Evolutionary conservation across 2,888 invertebrate species (phyloP).

Genomic region (Ennomos quercinarius): DNA sequence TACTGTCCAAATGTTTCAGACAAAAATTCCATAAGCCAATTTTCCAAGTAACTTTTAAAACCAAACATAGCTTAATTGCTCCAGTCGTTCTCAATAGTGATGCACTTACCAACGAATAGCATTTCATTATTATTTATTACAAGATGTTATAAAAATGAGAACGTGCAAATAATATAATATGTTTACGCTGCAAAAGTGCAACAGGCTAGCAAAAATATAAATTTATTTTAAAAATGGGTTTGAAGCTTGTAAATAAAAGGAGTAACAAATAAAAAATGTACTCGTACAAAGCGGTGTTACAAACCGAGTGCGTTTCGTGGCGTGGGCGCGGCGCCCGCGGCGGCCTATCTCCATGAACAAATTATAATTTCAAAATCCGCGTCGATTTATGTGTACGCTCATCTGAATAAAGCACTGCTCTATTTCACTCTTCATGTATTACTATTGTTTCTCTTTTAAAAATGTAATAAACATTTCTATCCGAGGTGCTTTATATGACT

Average conservation of each 20-base stretch:
- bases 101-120: no score
- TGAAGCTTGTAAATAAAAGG: slow-evolving; percentile 19
- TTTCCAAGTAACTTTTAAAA: no score
- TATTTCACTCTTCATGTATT: slow-evolving; percentile 65
- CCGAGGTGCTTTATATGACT: slow-evolving; percentile 16
- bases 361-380: slow-evolving; percentile 84
- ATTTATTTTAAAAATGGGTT: slow-evolving; percentile 30
- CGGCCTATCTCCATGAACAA: slow-evolving; percentile 78
- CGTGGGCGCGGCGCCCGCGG: slow-evolving; percentile 78
- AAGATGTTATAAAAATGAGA: no score
- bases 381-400: slow-evolving; percentile 82
- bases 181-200: slow-evolving; percentile 2
- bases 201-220: slow-evolving; percentile 13
- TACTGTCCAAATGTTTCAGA: no score
- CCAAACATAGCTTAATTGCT: no score
- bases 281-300: slow-evolving; percentile 33
- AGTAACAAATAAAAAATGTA: slow-evolving; percentile 27
- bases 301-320: slow-evolving; percentile 33
- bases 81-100: no score
- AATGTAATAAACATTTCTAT: slow-evolving; percentile 33
- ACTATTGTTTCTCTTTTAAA: slow-evolving; percentile 58
- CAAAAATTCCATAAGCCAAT: no score
- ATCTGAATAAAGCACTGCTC: slow-evolving; percentile 77
- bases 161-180: neutral
- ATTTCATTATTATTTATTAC: no score